A percentile compares a stretch with the other conserved stretches of the same genome.
phyloP scores from a whole-genome alignment of 2,888 invertebrate genomes.

The Catocala fraxini region DNA sequence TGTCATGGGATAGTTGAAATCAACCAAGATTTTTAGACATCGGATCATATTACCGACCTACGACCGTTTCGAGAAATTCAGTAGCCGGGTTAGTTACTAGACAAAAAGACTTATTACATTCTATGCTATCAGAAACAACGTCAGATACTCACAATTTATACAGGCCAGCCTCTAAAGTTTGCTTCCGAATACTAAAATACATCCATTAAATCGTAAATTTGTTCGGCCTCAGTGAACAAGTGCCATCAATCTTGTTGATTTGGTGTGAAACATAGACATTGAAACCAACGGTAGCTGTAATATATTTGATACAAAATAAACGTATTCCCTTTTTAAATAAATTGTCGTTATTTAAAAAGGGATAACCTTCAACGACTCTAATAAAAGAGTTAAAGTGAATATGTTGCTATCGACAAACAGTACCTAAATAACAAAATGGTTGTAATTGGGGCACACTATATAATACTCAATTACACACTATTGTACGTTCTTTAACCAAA shows the following conservation, averaged over 20 bases:
- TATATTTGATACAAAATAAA: constrained; percentile 25
- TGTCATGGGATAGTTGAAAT: too few relatives aligned
- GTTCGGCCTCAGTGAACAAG: constrained; percentile 21
- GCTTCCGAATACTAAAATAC: constrained; percentile 14
- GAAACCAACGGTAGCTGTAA: constrained; percentile 27
- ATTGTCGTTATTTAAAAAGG: constrained; percentile 19
- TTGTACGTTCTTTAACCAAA: too few relatives aligned
- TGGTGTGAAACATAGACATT: constrained; percentile 44
- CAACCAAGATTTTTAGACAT: too few relatives aligned
- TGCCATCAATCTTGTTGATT: constrained; percentile 48
- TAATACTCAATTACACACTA: too few relatives aligned
- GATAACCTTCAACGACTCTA: constrained; percentile 18
- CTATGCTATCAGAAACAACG: not conserved
- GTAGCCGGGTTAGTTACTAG: too few relatives aligned
- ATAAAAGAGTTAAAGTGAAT: constrained; percentile 8
- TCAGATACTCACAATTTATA: not conserved
- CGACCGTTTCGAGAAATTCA: too few relatives aligned
- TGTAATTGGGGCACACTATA: too few relatives aligned
- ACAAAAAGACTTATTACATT: not conserved
- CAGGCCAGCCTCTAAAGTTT: constrained; percentile 6
- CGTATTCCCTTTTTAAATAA: not conserved
- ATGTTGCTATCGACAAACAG: too few relatives aligned
- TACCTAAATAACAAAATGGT: too few relatives aligned
- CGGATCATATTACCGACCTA: too few relatives aligned
- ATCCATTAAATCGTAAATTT: constrained; percentile 23